Base-by-base conservation (phyloP, 2,797 vertebrate species). In the Taenioides sp. region DNA sequence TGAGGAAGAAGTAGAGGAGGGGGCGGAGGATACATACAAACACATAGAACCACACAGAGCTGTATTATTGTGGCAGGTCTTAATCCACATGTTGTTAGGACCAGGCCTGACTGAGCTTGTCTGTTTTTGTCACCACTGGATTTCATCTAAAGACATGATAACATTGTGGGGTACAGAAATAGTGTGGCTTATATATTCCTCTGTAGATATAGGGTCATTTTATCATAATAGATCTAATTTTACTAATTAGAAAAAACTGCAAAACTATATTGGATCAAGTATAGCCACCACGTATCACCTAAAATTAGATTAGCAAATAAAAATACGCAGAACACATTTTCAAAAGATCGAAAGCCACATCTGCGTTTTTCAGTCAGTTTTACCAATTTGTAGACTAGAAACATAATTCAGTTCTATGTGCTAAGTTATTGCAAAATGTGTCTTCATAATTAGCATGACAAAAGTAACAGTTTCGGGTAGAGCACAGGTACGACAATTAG, bases 101-200 rank as follows among this genome's bases (percentile, higher is more conserved):
- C 7, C 23, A 28, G 64, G 47, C 64, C 47, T 65, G 64, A 27
- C 5, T 25, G 16, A 17, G 9, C 64, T 50, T 50, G 64, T 65
- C 47, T 65, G 12, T 18, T 65, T 65, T 65, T 14, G 20, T 31
- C 64, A 28, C 43, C 23, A n/a, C 47, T 65, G 40, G 63, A 49
- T 65, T 65, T 65, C 7, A 65, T 17, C 25, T 50, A 50, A 10
- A 65, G 64, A 65, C 28, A 49, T 1, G 7, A 50, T 65, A 47
- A 52, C 64, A 28, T 50, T 50, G n/a, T 22, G 7, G 61, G 50
- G 2, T n/a, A 22, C 37, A 25, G 31, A 22, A 27, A 27, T 16
- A 23, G n/a, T 57, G 54, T 57, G 54, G 22, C 54, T 22, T 22
- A 0, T 57, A 59, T 28, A 28, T 59, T 28, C 0, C 18, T 28